A percentile compares a stretch with the other conserved stretches of the same genome.
These are phyloP conservation scores for Streblospio benedicti DNA, from an alignment of 1,140 invertebrate species.

Conservation along the genomic window DNA sequence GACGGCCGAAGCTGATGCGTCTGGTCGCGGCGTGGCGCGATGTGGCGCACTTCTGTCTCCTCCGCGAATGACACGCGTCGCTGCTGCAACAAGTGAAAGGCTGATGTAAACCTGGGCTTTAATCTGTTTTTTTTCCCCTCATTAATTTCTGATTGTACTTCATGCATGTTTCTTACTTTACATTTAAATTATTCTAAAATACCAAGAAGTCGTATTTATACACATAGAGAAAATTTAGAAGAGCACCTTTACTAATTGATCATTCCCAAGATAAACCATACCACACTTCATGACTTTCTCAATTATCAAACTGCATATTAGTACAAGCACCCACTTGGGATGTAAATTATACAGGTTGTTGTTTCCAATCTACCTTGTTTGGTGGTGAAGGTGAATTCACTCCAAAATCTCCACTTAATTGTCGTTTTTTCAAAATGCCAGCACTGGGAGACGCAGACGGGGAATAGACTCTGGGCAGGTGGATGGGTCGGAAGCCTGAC, in stretches of 20 bases:
- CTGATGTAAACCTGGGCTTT: background rate
- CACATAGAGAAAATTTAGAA: background rate
- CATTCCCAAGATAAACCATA: background rate
- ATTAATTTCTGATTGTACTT: background rate
- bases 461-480: constrained; percentile 24
- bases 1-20: background rate
- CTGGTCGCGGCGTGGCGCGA: background rate
- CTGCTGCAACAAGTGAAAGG: constrained; percentile 20
- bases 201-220: background rate
- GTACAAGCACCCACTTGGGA: background rate
- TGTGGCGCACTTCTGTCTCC: constrained; percentile 11
- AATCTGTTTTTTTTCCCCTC: background rate
- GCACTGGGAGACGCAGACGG: constrained; percentile 36
- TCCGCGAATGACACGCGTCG: constrained; percentile 37
- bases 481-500: constrained; percentile 10
- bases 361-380: constrained; percentile 26
- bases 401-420: constrained; percentile 15
- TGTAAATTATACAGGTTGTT: too few relatives aligned
- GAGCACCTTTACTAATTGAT: background rate
- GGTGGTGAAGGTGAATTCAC: constrained; percentile 31
- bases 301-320: background rate
- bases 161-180: background rate
- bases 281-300: background rate
- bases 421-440: constrained; percentile 28
- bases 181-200: background rate